These are phyloP conservation scores for Anseranas semipalmata DNA, from an alignment of 2,113 vertebrate species.

Conservation along the genomic window DNA sequence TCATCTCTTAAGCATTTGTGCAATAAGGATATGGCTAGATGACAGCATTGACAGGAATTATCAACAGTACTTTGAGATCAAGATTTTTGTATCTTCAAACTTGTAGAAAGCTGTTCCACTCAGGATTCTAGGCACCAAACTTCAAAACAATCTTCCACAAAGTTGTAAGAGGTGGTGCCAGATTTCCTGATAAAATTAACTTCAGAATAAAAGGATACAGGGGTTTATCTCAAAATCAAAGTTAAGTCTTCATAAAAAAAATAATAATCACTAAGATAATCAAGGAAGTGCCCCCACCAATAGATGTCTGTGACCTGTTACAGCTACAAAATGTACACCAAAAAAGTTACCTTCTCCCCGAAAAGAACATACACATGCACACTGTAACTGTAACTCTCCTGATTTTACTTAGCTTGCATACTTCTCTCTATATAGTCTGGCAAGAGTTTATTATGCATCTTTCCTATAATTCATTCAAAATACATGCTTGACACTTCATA, in stretches of 20 bases:
- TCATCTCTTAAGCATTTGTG: neutral
- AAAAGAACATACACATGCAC: neutral
- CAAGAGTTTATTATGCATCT: neutral
- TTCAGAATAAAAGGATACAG: neutral
- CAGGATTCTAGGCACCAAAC: neutral
- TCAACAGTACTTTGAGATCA: neutral
- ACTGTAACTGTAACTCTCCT: neutral
- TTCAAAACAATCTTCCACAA: neutral
- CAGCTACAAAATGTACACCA: neutral
- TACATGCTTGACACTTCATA: neutral
- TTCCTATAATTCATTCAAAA: neutral
- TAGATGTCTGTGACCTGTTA: neutral
- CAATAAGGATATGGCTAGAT: neutral
- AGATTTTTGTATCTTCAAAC: neutral
- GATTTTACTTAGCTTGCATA: neutral
- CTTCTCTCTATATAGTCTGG: neutral
- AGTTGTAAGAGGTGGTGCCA: neutral
- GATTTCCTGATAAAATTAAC: neutral
- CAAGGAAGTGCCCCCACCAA: neutral
- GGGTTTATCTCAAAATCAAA: too few relatives aligned
- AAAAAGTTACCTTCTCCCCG: neutral
- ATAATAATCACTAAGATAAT: neutral
- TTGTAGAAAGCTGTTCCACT: neutral
- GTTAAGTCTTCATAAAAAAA: neutral
- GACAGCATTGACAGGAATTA: neutral